A percentile compares a stretch with the other conserved stretches of the same genome.
phyloP scores from a whole-genome alignment of 2,113 vertebrate species.

The Ifrita kowaldi region DNA sequence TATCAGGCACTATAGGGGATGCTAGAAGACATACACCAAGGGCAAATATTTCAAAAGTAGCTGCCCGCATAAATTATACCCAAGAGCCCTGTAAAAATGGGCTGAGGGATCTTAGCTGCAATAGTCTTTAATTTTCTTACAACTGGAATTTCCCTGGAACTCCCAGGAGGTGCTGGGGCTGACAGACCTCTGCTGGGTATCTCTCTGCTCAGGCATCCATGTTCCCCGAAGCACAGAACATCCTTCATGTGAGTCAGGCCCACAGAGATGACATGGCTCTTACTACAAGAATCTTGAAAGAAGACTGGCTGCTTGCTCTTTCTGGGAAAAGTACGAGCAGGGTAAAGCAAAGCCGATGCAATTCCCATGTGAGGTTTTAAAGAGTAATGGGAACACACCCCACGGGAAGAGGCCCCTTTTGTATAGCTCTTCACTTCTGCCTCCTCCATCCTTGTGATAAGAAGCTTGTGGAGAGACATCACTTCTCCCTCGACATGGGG shows the following conservation, averaged over 20 bases:
- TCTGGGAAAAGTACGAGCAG: not conserved
- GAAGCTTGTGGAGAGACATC: not conserved
- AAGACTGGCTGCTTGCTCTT: not conserved
- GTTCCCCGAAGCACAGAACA: fast-evolving
- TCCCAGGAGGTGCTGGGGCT: not conserved
- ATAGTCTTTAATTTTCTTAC: not conserved
- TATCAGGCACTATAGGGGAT: not conserved
- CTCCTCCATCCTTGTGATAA: not conserved
- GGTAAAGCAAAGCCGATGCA: not conserved
- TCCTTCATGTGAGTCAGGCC: not conserved
- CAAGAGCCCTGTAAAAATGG: not conserved
- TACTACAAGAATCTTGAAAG: not conserved
- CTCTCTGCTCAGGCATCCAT: not conserved
- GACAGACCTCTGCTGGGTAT: not conserved
- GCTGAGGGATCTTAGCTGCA: not conserved
- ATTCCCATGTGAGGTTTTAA: not conserved
- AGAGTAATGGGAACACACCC: not conserved
- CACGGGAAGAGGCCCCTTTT: fast-evolving
- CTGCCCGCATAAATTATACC: not conserved
- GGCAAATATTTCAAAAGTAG: constrained; percentile 4
- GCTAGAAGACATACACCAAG: not conserved
- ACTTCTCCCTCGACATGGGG: fast-evolving
- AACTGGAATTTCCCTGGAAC: not conserved
- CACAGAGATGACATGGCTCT: not conserved
- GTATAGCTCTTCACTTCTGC: not conserved